Evolutionary conservation across 2,113 vertebrate genomes (phyloP), one percentile per base, ranked within the genome.

Genomic region (human (Homo sapiens)): DNA sequence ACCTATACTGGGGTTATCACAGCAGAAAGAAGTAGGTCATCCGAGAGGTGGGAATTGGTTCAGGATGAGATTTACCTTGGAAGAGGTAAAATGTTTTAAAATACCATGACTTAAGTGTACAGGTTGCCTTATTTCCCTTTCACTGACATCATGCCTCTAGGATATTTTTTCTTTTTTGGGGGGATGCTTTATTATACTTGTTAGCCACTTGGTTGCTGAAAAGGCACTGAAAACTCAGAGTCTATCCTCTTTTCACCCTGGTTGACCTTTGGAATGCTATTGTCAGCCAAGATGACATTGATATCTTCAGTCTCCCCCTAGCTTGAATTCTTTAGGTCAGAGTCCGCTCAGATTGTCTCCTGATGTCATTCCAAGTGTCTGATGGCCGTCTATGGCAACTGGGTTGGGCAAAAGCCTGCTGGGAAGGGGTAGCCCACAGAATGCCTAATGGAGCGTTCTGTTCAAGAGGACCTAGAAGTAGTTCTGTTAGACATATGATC

Each of bases 301-400:
- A 96, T 98, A 97, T 96, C 96, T 97, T 89, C 25, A 52, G 96
- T 91, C 96, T 97, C 95, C 73, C 93, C 95, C 93, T 95, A 90
- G 90, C 82, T 93, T 95, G 93, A 97, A 98, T 97, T 98, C 97
- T 97, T 98, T 57, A 94, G 96, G 95, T 93, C 79, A 97, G 88
- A 96, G 95, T 30, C 90, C 95, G 85, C 88, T 91, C 85, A 98
- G 97, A 98, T 78, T 75, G 89, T 84, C 93, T 97, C 68, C 52
- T 97, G 98, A 90, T 98, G 96, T 96, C 95, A 98, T 97, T 98
- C 81, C 75, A 94, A 97, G 96, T 96, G 86, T 98, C 98, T 98
- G 90, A 84, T 97, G 92, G 88, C 95, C 97, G 93, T 98, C 85
- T 97, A 97, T 97, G 97, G 97, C 96, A 96, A 96, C 90, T 64